Conservation (phyloP, 2,113 vertebrate species). For the Noturus placidus region DNA sequence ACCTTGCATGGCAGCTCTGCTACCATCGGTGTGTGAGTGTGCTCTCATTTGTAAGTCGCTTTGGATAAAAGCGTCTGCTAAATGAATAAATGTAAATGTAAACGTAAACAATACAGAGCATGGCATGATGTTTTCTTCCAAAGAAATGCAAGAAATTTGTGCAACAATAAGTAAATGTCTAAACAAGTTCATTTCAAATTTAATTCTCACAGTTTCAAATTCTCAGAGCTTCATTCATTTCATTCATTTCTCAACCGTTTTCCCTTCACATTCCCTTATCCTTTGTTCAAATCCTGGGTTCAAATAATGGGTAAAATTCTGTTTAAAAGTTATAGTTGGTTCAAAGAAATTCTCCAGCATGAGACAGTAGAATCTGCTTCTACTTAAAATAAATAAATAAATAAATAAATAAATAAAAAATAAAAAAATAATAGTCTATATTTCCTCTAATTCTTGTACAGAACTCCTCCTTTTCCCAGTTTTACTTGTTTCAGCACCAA, state of each 20-base stretch:
- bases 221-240: not conserved
- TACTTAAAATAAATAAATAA: not conserved
- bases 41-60: no score
- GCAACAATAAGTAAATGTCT: not conserved
- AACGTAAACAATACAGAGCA: not conserved
- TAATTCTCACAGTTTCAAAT: not conserved
- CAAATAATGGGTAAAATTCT: not conserved
- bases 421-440: not conserved
- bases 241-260: not conserved
- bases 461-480: conserved; percentile 25
- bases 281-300: not conserved
- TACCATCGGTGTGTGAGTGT: no score
- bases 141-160: not conserved
- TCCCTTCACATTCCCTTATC: not conserved
- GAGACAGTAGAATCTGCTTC: not conserved
- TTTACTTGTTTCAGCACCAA: not conserved
- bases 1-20: no score
- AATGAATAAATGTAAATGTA: no score
- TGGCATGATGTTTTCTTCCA: not conserved
- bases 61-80: no score
- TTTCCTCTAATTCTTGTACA: not conserved
- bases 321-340: not conserved
- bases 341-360: not conserved
- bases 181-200: not conserved
- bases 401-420: not conserved